Conservation (phyloP, 2,797 vertebrate genomes). For the Sardinella longiceps region DNA sequence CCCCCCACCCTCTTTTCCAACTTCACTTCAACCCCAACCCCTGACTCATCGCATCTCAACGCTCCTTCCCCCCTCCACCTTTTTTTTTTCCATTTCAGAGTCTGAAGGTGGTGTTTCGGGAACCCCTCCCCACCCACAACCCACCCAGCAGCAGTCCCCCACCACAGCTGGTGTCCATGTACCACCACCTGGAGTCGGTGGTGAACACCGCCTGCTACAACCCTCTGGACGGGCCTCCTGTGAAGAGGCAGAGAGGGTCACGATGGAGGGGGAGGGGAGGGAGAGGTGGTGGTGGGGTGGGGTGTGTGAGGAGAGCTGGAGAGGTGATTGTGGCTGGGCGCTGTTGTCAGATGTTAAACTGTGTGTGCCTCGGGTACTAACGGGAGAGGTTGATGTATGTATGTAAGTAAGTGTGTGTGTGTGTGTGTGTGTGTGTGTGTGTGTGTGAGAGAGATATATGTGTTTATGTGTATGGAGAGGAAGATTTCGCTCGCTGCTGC, state of each 20-base stretch:
- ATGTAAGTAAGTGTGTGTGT: neutral
- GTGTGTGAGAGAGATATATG: neutral
- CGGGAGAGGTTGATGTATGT: neutral
- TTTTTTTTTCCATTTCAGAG: constrained; percentile 82
- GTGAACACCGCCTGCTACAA: constrained; percentile 98
- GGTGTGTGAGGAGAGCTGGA: neutral
- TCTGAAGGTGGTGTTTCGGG: constrained; percentile 94
- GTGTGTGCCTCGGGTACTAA: constrained; percentile 1
- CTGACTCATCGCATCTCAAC: neutral
- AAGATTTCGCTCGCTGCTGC: neutral
- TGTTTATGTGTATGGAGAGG: neutral
- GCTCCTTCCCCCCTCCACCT: neutral
- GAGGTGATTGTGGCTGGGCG: neutral
- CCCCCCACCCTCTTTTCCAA: neutral
- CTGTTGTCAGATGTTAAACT: constrained; percentile 9
- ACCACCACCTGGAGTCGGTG: constrained; percentile 96
- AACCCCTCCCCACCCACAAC: constrained; percentile 86
- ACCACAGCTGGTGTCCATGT: constrained; percentile 95
- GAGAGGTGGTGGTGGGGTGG: neutral
- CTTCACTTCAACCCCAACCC: neutral
- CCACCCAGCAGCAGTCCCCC: constrained; percentile 88
- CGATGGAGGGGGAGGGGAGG: neutral
- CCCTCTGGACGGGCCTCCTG: constrained; percentile 94
- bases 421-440: neutral
- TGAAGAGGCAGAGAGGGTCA: constrained; percentile 41